phyloP scores from a whole-genome alignment of 2,113 vertebrate genomes.

The Xiphophorus maculatus region DNA sequence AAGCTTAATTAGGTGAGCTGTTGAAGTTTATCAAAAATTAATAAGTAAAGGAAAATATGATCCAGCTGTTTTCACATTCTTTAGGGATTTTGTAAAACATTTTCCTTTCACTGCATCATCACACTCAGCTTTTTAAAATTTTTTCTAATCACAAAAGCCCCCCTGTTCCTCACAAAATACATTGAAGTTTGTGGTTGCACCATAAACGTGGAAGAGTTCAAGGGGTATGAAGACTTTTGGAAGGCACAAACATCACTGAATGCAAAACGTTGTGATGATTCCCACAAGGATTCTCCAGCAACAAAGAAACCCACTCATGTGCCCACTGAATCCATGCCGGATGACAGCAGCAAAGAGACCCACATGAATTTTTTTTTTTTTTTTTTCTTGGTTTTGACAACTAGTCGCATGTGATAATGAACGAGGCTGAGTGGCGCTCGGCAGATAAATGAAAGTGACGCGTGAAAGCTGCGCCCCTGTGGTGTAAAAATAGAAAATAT shows the following conservation, averaged over 20 bases:
- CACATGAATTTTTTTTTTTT: background rate
- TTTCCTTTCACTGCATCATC: background rate
- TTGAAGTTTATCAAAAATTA: too few species aligned
- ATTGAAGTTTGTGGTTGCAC: background rate
- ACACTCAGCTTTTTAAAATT: background rate
- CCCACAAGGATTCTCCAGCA: background rate
- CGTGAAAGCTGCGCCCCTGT: background rate
- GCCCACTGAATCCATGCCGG: background rate
- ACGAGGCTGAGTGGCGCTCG: constrained; percentile 16
- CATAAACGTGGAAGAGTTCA: background rate
- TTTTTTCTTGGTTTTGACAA: background rate
- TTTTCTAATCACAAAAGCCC: background rate
- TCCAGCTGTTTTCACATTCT: too few species aligned
- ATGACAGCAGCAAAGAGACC: background rate
- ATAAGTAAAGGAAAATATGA: too few species aligned
- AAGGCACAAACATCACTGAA: background rate
- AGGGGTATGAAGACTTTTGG: background rate
- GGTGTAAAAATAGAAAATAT: constrained; percentile 21
- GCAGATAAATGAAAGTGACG: constrained; percentile 10
- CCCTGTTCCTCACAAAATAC: background rate
- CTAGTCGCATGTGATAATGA: constrained; percentile 7
- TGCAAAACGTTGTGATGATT: background rate
- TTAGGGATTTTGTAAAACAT: too few species aligned
- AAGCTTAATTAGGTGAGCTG: too few species aligned
- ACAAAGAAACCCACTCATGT: background rate